phyloP scores from a whole-genome alignment of 2,888 invertebrate species.

The Cinara cedri region DNA sequence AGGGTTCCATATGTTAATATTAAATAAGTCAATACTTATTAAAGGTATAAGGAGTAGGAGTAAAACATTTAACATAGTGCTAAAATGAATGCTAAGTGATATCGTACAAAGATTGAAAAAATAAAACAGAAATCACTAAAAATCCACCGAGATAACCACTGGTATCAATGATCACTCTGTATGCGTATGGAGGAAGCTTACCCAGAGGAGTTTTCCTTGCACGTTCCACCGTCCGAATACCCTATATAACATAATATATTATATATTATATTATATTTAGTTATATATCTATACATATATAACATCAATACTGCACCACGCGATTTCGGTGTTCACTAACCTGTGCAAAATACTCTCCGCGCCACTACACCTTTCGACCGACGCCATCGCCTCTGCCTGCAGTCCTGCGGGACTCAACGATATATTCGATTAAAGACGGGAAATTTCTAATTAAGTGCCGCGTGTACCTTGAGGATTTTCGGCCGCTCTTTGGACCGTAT shows the following conservation, averaged over 20 bases:
- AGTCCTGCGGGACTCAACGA: background rate
- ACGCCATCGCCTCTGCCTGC: too few species aligned
- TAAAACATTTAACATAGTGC: too few species aligned
- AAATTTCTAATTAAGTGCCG: conserved; percentile 8
- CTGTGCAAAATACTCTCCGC: background rate
- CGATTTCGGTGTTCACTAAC: background rate
- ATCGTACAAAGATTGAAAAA: too few species aligned
- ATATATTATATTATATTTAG: background rate
- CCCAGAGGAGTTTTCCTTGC: background rate
- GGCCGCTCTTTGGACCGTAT: background rate
- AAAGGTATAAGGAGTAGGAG: too few species aligned
- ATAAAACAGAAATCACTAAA: too few species aligned
- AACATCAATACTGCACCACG: background rate
- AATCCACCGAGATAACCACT: too few species aligned
- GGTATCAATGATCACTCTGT: too few species aligned
- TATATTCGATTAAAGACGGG: conserved; percentile 12
- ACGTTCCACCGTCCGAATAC: background rate
- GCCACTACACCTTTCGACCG: background rate
- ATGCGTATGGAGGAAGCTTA: background rate
- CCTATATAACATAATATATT: background rate
- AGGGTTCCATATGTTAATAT: too few species aligned
- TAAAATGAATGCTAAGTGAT: too few species aligned
- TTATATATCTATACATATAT: too few species aligned
- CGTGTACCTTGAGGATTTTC: background rate
- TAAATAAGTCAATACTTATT: too few species aligned